Percentiles rank a stretch among this genome's conserved stretches.
These are phyloP conservation scores for Empis livida DNA, from an alignment of 2,888 invertebrate species.

Conservation along the genomic window DNA sequence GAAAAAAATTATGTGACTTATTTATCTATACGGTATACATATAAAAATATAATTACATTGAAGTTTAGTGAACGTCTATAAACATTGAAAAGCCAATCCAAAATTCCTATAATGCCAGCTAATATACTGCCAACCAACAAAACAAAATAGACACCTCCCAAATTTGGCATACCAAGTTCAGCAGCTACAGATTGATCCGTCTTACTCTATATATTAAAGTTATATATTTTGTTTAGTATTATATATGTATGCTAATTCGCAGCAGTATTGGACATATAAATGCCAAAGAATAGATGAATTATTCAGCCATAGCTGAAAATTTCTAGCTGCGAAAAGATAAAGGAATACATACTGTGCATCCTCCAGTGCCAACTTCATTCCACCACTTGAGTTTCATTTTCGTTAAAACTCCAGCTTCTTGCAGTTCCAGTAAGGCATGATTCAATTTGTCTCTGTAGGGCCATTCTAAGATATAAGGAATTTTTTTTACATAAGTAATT, in stretches of 20 bases:
- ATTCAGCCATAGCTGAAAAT: no score
- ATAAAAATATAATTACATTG: background rate
- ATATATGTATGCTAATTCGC: no score
- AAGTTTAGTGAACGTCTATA: slow-evolving; percentile 2
- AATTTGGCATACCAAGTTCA: slow-evolving; percentile 47
- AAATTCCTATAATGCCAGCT: slow-evolving; percentile 28
- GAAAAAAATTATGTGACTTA: slow-evolving; percentile 4
- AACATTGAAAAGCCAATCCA: slow-evolving; percentile 24
- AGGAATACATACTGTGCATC: background rate
- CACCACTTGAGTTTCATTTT: slow-evolving; percentile 81
- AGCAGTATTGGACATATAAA: no score
- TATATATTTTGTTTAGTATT: no score
- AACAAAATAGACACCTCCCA: slow-evolving; percentile 51
- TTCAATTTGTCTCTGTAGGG: slow-evolving; percentile 62
- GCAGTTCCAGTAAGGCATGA: slow-evolving; percentile 67
- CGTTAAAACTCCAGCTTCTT: slow-evolving; percentile 68
- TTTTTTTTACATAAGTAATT: no score
- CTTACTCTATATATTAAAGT: slow-evolving; percentile 7
- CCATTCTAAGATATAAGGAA: slow-evolving; percentile 23
- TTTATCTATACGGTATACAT: background rate
- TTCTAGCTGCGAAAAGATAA: no score
- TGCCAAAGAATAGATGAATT: no score
- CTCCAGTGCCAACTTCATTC: slow-evolving; percentile 66
- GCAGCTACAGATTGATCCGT: slow-evolving; percentile 32
- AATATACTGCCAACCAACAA: slow-evolving; percentile 39